phyloP scores from a whole-genome alignment of 2,113 vertebrate genomes.

The Argyrosomus japonicus region DNA sequence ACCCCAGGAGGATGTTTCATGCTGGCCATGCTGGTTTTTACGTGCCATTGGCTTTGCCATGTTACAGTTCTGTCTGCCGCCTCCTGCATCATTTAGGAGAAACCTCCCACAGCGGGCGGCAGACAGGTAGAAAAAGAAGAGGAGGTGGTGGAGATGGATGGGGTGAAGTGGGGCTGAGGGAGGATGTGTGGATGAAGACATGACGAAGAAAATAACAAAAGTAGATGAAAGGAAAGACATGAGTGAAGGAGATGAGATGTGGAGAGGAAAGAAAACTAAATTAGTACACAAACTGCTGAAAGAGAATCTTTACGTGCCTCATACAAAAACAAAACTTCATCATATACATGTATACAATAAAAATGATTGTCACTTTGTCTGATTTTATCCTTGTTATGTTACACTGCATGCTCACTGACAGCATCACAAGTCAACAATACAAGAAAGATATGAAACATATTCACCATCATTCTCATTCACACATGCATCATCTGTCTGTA shows the following conservation, averaged over 20 bases:
- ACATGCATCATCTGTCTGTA: constrained; percentile 6
- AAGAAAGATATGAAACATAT: not conserved
- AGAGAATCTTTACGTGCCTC: not conserved
- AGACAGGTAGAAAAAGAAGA: constrained; percentile 66
- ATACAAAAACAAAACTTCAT: not conserved
- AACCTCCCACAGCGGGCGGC: constrained; percentile 68
- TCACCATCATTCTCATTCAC: not conserved
- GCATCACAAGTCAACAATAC: not conserved
- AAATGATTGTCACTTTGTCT: not conserved
- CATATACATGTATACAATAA: not conserved
- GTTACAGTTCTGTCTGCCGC: constrained; percentile 75
- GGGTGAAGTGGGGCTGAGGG: constrained; percentile 27
- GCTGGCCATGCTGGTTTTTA: constrained; percentile 74
- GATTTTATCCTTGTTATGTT: not conserved
- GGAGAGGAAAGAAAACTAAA: not conserved
- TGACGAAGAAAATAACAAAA: constrained; percentile 41
- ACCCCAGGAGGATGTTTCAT: constrained; percentile 70
- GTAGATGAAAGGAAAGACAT: constrained; percentile 33
- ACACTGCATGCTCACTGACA: no score
- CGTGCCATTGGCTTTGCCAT: constrained; percentile 78
- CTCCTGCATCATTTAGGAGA: constrained; percentile 84
- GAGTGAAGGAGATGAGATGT: not conserved
- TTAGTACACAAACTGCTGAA: not conserved
- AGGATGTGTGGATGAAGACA: constrained; percentile 23
- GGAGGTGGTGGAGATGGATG: constrained; percentile 36